Evolutionary conservation across 2,888 invertebrate genomes (phyloP).

Genomic region (Caradrina clavipalpis): DNA sequence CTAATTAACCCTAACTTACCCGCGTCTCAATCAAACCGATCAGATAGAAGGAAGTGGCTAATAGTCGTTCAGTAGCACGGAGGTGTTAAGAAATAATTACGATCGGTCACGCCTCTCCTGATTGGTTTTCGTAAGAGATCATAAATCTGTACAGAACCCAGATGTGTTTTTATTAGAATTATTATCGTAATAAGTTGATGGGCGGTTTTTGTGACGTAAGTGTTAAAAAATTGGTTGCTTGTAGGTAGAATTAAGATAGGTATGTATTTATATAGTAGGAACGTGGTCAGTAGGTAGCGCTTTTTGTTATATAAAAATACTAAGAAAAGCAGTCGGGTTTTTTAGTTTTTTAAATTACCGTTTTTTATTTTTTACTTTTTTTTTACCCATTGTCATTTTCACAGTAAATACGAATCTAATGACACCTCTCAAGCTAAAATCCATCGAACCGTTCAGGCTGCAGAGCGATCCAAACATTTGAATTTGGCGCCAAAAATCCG

Average conservation of each 20-base stretch:
- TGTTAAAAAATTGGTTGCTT: not conserved
- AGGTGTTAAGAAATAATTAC: slow-evolving; percentile 90
- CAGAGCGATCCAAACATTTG: too few relatives aligned
- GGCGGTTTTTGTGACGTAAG: slow-evolving; percentile 70
- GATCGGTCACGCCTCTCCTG: slow-evolving; percentile 84
- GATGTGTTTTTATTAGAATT: slow-evolving; percentile 80
- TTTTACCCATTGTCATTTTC: too few relatives aligned
- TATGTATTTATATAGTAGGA: not conserved
- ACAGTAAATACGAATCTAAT: too few relatives aligned
- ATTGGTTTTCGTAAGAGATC: slow-evolving; percentile 88
- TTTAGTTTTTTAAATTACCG: too few relatives aligned
- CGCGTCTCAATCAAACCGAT: slow-evolving; percentile 84
- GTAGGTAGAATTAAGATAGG: not conserved
- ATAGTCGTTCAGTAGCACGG: slow-evolving; percentile 84
- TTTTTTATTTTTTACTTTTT: too few relatives aligned
- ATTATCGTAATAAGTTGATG: slow-evolving; percentile 76
- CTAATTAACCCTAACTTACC: slow-evolving; percentile 79
- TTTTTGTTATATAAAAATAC: too few relatives aligned
- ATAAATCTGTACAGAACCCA: slow-evolving; percentile 82
- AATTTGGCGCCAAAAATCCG: too few relatives aligned
- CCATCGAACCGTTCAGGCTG: too few relatives aligned
- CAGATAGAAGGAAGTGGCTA: slow-evolving; percentile 79
- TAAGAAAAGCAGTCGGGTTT: too few relatives aligned
- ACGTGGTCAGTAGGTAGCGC: not conserved
- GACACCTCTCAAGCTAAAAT: too few relatives aligned